Conservation (phyloP, 2,797 vertebrate species). For the Cirrhinus molitorella region DNA sequence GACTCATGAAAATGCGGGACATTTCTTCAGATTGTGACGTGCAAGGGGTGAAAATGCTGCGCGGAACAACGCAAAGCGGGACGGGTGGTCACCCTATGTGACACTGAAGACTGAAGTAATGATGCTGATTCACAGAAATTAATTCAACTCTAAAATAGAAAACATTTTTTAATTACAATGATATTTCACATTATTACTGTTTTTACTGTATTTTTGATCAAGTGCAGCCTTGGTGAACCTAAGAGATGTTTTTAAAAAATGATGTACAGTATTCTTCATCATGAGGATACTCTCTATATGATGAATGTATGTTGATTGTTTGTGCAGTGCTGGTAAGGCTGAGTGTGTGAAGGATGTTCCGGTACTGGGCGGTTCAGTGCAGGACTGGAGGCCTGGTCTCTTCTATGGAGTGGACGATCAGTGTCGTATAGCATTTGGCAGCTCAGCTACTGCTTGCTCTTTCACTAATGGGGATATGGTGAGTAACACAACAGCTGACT, state of each 20-base stretch:
- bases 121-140: neutral
- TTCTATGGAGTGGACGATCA: slow-evolving; percentile 94
- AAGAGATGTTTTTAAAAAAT: neutral
- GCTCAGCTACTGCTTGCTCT: slow-evolving; percentile 85
- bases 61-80: too few relatives aligned
- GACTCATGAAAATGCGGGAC: too few relatives aligned
- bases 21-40: too few relatives aligned
- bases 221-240: neutral
- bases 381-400: slow-evolving; percentile 88
- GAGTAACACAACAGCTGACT: slow-evolving; percentile 59
- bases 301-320: neutral
- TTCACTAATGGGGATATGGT: slow-evolving; percentile 86
- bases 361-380: slow-evolving; percentile 73
- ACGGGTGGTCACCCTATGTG: too few relatives aligned
- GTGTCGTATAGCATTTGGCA: slow-evolving; percentile 93
- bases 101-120: neutral
- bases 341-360: slow-evolving; percentile 87
- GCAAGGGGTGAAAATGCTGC: too few relatives aligned
- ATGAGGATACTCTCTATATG: neutral
- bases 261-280: neutral
- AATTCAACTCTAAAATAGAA: neutral
- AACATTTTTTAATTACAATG: neutral
- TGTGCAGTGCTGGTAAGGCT: slow-evolving; percentile 82
- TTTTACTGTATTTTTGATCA: neutral
- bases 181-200: neutral